Evolutionary conservation across 2,113 vertebrate genomes (phyloP).

Genomic region (Eubucco bourcierii): DNA sequence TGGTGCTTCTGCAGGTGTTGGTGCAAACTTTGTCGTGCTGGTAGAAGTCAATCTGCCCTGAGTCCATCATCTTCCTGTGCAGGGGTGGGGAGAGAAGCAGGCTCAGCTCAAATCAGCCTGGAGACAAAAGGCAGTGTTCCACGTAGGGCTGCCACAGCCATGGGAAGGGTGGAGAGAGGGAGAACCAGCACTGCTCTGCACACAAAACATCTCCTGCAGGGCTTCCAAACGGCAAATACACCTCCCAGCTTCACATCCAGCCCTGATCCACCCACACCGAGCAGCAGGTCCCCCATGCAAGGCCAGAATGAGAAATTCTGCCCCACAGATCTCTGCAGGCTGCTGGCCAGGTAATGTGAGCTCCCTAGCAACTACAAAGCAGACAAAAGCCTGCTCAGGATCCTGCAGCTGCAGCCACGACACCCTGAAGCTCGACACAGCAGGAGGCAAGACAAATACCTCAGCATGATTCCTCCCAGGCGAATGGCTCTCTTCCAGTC

Average conservation of each 20-base stretch:
- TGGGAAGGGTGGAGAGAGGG: neutral
- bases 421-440: neutral
- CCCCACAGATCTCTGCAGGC: neutral
- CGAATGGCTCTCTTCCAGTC: slow-evolving; percentile 97
- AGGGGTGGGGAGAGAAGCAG: slow-evolving; percentile 29
- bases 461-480: slow-evolving; percentile 94
- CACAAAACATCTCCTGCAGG: neutral
- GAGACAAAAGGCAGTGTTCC: neutral
- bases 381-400: neutral
- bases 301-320: neutral
- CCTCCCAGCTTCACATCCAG: neutral
- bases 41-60: slow-evolving; percentile 94
- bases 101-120: slow-evolving; percentile 11
- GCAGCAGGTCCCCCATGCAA: neutral
- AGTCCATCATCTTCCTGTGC: slow-evolving; percentile 96
- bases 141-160: neutral
- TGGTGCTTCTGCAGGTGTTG: slow-evolving; percentile 95
- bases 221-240: neutral
- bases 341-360: neutral
- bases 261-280: neutral
- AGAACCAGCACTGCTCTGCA: neutral
- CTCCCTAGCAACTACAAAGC: neutral
- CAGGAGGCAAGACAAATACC: slow-evolving; percentile 71
- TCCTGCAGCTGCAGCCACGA: neutral
- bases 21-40: slow-evolving; percentile 93